Base-by-base conservation (phyloP, 2,888 invertebrate species). In the Nomada lathburiana region DNA sequence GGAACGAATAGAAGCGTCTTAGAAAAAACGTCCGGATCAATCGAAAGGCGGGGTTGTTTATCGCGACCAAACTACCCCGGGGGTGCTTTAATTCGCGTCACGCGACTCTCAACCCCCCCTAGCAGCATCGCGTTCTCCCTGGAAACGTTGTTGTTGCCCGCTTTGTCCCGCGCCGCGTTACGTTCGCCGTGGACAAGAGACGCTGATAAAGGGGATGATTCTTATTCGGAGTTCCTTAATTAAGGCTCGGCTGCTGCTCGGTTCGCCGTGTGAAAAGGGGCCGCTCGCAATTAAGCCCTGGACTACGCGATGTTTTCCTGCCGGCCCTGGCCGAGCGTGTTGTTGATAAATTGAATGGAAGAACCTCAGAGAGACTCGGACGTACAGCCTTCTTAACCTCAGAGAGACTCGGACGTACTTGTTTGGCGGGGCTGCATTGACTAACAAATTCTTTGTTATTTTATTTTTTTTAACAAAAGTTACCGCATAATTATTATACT, bases 211-310 rank as follows among this genome's bases (percentile, higher is more conserved):
- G 57, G 55, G 42, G 70, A 55, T 57, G 79, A 79, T 79, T 70
- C 60, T 52, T 65, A 65, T 76, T 79, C 76, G 76, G 52, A 16
- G 57, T 65, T 53, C 52, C 70, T 76, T 76, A 79, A 79, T 79
- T 79, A 79, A 79, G 47, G 16, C 50, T 55, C 47, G 44, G 55
- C 47, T 10, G 59, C 29, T 57, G 57, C 65, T 53, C 65, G 63
- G 44, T 50, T 60, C 60, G 47, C 47, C 42, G 20, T 59, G 67
- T n/a, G n/a, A n/a, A n/a, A 71, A 77, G 71, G 77, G 65, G 60
- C 65, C 67, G 50, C 78, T 80, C 67, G 80, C 80, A 71, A 71
- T 80, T 80, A 80, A 78, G 67, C 64, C 42, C 47, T 71, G 62
- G 55, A 23, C 57, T 62, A 50, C 55, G 42, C 71, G 55, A 69